phyloP scores from a whole-genome alignment of 2,113 vertebrate species.

The Phrynosoma platyrhinos region DNA sequence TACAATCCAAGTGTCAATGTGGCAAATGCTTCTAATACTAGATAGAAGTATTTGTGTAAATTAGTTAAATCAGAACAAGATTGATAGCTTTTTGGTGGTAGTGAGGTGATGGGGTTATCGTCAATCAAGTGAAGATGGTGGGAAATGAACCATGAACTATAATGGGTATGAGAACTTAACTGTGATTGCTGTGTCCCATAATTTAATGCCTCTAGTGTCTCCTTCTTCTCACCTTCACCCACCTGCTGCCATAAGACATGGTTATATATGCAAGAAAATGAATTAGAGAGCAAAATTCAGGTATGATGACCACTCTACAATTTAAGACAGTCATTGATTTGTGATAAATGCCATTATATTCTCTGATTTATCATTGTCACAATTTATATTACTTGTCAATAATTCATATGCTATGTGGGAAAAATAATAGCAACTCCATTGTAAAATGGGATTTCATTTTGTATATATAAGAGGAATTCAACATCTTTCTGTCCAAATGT shows the following conservation, averaged over 20 bases:
- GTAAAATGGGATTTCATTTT: conserved; percentile 14
- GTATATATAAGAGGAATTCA: conserved; percentile 9
- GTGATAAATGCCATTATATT: conserved; percentile 32
- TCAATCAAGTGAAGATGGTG: not conserved
- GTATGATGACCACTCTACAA: conserved; percentile 18
- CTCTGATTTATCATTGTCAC: conserved; percentile 34
- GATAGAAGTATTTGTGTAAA: conserved; percentile 12
- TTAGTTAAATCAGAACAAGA: not conserved
- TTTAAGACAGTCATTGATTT: conserved; percentile 44
- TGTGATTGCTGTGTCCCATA: not conserved
- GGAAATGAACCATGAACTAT: not conserved
- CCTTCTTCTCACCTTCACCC: not conserved
- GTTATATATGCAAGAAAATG: conserved; percentile 19
- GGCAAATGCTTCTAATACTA: not conserved
- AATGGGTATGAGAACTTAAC: not conserved
- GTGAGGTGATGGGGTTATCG: too few relatives aligned
- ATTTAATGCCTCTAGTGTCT: not conserved
- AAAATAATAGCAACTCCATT: conserved; percentile 5
- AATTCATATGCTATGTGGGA: conserved; percentile 21
- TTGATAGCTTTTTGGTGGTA: not conserved
- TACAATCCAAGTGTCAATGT: conserved; percentile 6
- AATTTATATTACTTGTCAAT: conserved; percentile 31
- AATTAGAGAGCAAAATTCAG: conserved; percentile 35
- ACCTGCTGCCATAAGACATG: not conserved
- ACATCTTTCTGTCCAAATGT: not conserved